These are phyloP conservation scores for Glossosoma conforme DNA, from an alignment of 1,140 invertebrate genomes.

Conservation along the genomic window DNA sequence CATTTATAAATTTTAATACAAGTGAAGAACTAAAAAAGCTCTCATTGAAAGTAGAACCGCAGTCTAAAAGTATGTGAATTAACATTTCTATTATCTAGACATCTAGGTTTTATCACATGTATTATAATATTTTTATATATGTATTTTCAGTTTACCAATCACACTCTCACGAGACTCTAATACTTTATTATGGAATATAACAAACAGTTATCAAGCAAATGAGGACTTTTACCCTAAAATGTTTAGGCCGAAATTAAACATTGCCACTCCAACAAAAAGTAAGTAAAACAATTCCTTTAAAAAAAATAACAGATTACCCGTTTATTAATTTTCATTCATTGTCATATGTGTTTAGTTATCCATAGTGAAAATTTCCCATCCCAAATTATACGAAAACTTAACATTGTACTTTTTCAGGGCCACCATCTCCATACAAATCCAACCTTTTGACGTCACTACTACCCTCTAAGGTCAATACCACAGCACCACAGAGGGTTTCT, in stretches of 20 bases:
- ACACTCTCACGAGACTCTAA: not conserved
- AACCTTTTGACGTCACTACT: conserved; percentile 16
- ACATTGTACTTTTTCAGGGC: conserved; percentile 6
- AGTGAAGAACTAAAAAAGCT: too few relatives aligned
- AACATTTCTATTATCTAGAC: too few relatives aligned
- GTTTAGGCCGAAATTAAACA: conserved; percentile 5
- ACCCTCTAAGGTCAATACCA: conserved; percentile 3
- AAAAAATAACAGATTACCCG: too few relatives aligned
- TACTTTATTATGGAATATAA: not conserved
- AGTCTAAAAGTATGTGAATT: too few relatives aligned
- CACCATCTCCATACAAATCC: conserved; percentile 3
- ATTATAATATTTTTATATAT: too few relatives aligned
- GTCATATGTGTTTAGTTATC: too few relatives aligned
- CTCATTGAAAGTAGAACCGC: too few relatives aligned
- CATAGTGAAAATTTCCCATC: too few relatives aligned
- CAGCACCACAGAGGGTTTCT: not conserved
- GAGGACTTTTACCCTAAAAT: conserved; percentile 5
- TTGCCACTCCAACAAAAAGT: conserved; percentile 4
- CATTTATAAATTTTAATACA: too few relatives aligned
- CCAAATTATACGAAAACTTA: too few relatives aligned
- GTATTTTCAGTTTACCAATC: not conserved
- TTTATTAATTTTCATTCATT: too few relatives aligned
- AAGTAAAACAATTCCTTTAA: not conserved
- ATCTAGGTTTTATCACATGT: too few relatives aligned
- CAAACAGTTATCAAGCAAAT: not conserved